Base-by-base conservation (phyloP, 2,113 vertebrate genomes). In the Epinephelus fuscoguttatus region DNA sequence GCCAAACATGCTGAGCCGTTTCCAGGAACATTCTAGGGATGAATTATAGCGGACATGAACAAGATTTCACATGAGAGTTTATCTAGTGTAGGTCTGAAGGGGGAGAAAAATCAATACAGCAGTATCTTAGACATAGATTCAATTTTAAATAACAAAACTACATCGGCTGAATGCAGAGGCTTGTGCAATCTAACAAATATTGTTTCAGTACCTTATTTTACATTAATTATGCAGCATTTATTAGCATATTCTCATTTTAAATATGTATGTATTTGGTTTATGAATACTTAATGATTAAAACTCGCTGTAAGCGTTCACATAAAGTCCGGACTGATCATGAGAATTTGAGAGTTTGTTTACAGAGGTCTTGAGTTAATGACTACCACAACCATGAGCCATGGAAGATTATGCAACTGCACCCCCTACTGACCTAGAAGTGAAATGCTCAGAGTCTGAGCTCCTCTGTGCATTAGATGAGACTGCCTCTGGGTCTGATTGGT, bases 401-500 rank as follows among this genome's bases (percentile, higher is more conserved):
- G 19, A 60, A 75, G 2, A 19, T 85, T 87, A 59, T 86, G 55
- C 88, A 86, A 94, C 84, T 47, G 1, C 68, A 25, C 92, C 92
- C 89, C 87, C 93, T 93, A 47, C 66, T 89, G 92, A 55, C 66
- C 17, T 1, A 13, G 18, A 27, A 1, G 18, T 18, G 74, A 56
- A 84, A 30, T 23, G 21, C 47, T 62, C 25, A 2, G 3, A 57
- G 3, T 53, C 1, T 25, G 37, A 42, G 59, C 21, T 13, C 25
- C 12, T 82, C 63, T 70, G 40, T 55, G 56, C 2, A 33, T 69
- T 27, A 4, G 19, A 10, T 55, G 8, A 45, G 42, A 12, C 61
- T 42, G 45, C 70, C 13, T 5, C 21, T 6, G 25, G 52, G 45
- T 90, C 70, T 93, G 91, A 96, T 75, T 91, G 74, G 45, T 97